Evolutionary conservation across 2,797 vertebrate genomes (phyloP).

Genomic region (Carapus acus): DNA sequence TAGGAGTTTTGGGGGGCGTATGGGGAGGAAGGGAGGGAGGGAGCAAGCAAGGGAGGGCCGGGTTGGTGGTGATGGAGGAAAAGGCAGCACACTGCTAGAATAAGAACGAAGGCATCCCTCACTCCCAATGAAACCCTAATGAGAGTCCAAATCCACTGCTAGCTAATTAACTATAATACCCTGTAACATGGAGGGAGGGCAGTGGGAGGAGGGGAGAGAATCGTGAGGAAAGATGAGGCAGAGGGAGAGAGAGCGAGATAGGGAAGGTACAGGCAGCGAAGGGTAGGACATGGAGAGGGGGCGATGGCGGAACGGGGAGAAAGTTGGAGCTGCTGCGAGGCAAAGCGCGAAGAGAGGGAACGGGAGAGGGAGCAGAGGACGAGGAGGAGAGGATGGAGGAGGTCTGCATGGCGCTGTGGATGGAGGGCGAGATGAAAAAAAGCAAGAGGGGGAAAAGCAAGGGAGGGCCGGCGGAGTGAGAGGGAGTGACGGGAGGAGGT

Average conservation of each 20-base stretch:
- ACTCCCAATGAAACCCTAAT: slow-evolving; percentile 59
- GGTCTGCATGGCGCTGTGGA: slow-evolving; percentile 13
- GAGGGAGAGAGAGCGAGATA: background rate
- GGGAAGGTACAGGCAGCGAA: background rate
- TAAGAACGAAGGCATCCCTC: slow-evolving; percentile 56
- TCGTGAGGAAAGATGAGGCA: slow-evolving; percentile 10
- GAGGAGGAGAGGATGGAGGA: slow-evolving; percentile 24
- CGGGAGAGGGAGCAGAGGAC: background rate
- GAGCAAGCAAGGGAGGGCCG: too few species aligned
- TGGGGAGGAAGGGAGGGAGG: background rate
- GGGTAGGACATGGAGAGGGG: background rate
- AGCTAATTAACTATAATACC: slow-evolving; percentile 70
- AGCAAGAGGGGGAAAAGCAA: slow-evolving; percentile 36
- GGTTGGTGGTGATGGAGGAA: background rate
- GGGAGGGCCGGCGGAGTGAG: slow-evolving; percentile 26
- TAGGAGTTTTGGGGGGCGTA: slow-evolving; percentile 8
- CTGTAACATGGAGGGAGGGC: slow-evolving; percentile 51
- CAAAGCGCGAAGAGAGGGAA: background rate
- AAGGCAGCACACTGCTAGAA: slow-evolving; percentile 42
- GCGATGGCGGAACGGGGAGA: background rate
- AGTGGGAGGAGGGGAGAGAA: slow-evolving; percentile 6
- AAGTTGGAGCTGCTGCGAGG: background rate
- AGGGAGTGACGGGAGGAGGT: slow-evolving; percentile 14
- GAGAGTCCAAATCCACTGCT: slow-evolving; percentile 61
- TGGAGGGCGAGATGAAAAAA: slow-evolving; percentile 13